phyloP scores from a whole-genome alignment of 2,113 vertebrate species.

The Gasterosteus nipponicus region DNA sequence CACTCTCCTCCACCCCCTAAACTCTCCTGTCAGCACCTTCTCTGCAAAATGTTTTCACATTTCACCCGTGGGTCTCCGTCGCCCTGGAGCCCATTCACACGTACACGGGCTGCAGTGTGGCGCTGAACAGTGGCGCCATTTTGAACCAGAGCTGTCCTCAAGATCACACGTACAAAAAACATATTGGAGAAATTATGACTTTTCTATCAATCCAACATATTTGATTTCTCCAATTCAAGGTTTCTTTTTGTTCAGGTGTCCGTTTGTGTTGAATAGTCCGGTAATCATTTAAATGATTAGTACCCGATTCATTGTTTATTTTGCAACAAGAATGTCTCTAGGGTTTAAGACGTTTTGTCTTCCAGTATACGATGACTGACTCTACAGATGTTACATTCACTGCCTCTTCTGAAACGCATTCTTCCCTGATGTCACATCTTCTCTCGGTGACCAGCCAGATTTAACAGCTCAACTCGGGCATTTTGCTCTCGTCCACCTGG shows the following conservation, averaged over 20 bases:
- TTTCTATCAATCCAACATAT: background rate
- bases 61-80: conserved; percentile 47
- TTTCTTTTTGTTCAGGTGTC: background rate
- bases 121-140: conserved; percentile 13
- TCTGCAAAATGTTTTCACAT: conserved; percentile 52
- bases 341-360: background rate
- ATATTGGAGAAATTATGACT: background rate
- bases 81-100: conserved; percentile 64
- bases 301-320: background rate
- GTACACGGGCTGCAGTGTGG: background rate
- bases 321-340: background rate
- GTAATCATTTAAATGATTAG: background rate
- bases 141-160: conserved; percentile 5
- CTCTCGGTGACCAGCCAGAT: background rate
- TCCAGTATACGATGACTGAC: background rate
- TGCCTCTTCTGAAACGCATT: conserved; percentile 1
- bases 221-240: background rate
- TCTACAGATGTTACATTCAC: background rate
- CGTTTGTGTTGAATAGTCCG: background rate
- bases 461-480: background rate
- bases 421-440: background rate
- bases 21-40: conserved; percentile 66
- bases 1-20: conserved; percentile 47
- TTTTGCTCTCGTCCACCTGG: background rate
- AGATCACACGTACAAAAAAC: background rate